These are phyloP conservation scores for Anarrhichthys ocellatus DNA, from an alignment of 2,113 vertebrate genomes.

Conservation along the genomic window DNA sequence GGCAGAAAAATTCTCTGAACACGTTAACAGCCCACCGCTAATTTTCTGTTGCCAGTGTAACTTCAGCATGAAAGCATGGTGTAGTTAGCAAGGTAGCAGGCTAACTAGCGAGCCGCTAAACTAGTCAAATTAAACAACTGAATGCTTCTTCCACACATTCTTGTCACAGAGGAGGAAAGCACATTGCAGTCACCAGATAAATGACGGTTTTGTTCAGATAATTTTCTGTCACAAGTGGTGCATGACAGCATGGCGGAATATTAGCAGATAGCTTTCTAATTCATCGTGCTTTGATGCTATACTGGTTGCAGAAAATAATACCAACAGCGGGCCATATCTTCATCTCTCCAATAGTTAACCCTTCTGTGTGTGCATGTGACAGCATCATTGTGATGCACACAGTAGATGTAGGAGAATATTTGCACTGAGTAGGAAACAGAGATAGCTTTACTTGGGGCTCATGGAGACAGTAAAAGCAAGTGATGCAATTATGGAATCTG, in stretches of 20 bases:
- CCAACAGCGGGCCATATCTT: too few relatives aligned
- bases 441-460: constrained; percentile 27
- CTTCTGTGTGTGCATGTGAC: too few relatives aligned
- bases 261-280: not conserved
- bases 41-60: too few relatives aligned
- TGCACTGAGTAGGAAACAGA: constrained; percentile 28
- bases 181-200: not conserved
- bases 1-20: too few relatives aligned
- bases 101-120: not conserved
- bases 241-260: too few relatives aligned
- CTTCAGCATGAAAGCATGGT: too few relatives aligned
- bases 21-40: too few relatives aligned
- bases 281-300: not conserved
- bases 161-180: not conserved
- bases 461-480: constrained; percentile 52
- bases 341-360: too few relatives aligned
- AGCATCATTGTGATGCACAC: constrained; percentile 8
- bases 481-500: constrained; percentile 71
- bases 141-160: not conserved
- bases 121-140: not conserved
- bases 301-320: too few relatives aligned
- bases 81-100: too few relatives aligned
- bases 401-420: constrained; percentile 22
- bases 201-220: not conserved
- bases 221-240: not conserved